These are phyloP conservation scores for Danionella cerebrum DNA, from an alignment of 2,113 vertebrate species.

Conservation along the genomic window DNA sequence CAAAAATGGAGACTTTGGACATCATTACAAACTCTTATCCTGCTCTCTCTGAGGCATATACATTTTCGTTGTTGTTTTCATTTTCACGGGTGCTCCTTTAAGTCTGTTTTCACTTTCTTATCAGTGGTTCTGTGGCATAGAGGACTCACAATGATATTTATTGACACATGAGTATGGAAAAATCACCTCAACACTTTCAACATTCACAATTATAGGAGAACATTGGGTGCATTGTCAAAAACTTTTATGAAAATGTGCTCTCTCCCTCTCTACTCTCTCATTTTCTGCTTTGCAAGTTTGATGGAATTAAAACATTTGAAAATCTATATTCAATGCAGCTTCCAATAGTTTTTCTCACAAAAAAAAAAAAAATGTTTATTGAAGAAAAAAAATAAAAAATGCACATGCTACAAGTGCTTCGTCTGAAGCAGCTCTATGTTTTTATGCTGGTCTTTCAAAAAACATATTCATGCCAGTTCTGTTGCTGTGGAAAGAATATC, in stretches of 20 bases:
- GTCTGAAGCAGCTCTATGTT: too few relatives aligned
- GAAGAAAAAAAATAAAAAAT: too few relatives aligned
- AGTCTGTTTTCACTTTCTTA: conserved; percentile 60
- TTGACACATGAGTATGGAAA: conserved; percentile 66
- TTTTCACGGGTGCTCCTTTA: conserved; percentile 52
- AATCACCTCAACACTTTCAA: conserved; percentile 47
- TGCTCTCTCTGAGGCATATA: not conserved
- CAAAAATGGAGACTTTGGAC: too few relatives aligned
- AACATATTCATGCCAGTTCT: too few relatives aligned
- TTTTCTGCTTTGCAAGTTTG: not conserved
- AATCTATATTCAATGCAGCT: too few relatives aligned
- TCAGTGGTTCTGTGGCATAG: conserved; percentile 54
- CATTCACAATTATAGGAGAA: conserved; percentile 60
- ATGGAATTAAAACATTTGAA: too few relatives aligned
- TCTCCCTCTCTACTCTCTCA: not conserved
- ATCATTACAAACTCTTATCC: not conserved
- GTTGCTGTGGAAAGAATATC: too few relatives aligned
- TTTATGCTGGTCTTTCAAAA: too few relatives aligned
- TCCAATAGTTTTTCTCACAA: too few relatives aligned
- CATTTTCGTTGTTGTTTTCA: conserved; percentile 20
- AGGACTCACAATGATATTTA: conserved; percentile 60
- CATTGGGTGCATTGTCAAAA: conserved; percentile 61
- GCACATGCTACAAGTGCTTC: too few relatives aligned
- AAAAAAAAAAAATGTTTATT: too few relatives aligned
- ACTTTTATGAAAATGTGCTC: conserved; percentile 26